Percentiles rank a stretch among this genome's conserved stretches.
Conservation (phyloP, 2,797 vertebrate genomes). For the Takifugu ocellatus region DNA sequence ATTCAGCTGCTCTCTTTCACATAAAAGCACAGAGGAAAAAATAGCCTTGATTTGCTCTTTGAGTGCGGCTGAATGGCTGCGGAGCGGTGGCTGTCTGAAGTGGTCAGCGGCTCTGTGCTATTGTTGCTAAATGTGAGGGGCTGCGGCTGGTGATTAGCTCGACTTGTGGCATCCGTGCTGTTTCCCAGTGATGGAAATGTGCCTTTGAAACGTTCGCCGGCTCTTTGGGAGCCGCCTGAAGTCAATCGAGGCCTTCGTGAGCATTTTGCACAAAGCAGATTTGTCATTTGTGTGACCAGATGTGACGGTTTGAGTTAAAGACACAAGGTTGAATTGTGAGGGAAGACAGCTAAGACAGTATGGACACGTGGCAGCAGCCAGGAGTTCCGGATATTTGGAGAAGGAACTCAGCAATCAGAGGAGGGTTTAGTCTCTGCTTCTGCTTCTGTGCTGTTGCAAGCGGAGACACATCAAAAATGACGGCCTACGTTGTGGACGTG, state of each 20-base stretch:
- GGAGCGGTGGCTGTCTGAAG: slow-evolving; percentile 70
- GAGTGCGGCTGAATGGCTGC: slow-evolving; percentile 60
- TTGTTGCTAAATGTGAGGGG: slow-evolving; percentile 72
- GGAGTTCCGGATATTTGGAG: slow-evolving; percentile 28
- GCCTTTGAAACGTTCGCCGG: slow-evolving; percentile 51
- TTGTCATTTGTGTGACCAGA: slow-evolving; percentile 52
- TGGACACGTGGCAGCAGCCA: slow-evolving; percentile 22
- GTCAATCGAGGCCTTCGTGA: slow-evolving; percentile 60
- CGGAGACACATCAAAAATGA: too few relatives aligned
- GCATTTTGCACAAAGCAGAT: slow-evolving; percentile 61
- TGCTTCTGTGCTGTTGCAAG: slow-evolving; percentile 26
- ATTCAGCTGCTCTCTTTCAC: slow-evolving; percentile 67
- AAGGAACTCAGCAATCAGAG: slow-evolving; percentile 33
- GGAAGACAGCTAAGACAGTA: not conserved
- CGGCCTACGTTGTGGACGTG: too few relatives aligned
- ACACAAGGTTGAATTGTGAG: not conserved
- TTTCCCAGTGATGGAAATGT: slow-evolving; percentile 61
- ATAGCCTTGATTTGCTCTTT: slow-evolving; percentile 75
- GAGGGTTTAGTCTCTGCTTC: slow-evolving; percentile 27
- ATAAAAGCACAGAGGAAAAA: slow-evolving; percentile 71
- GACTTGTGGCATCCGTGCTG: slow-evolving; percentile 59
- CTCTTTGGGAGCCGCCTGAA: slow-evolving; percentile 42
- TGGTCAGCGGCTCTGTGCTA: slow-evolving; percentile 67
- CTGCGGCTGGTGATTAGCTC: slow-evolving; percentile 67
- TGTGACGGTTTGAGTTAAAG: slow-evolving; percentile 56